A percentile compares a stretch with the other conserved stretches of the same genome.
phyloP scores from a whole-genome alignment of 2,888 invertebrate species.

The Acrobasis repandana region DNA sequence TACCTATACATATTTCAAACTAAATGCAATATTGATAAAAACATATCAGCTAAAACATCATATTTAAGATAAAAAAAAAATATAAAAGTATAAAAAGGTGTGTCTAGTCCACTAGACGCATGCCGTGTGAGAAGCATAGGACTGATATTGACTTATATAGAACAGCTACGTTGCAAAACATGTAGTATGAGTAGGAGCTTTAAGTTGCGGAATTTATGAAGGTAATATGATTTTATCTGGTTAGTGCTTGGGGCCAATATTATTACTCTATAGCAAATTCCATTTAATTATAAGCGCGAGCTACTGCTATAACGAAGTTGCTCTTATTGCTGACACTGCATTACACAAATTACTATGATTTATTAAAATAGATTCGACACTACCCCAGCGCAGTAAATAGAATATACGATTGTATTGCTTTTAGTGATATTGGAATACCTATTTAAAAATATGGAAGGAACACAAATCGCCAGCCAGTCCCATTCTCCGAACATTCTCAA shows the following conservation, averaged over 20 bases:
- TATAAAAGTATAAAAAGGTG: slow-evolving; percentile 15
- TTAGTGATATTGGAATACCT: too few species aligned
- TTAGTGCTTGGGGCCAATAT: too few species aligned
- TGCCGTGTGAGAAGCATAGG: not conserved
- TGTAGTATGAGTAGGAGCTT: too few species aligned
- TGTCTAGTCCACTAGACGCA: slow-evolving; percentile 12
- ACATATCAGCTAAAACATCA: slow-evolving; percentile 1
- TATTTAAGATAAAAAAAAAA: slow-evolving; percentile 7
- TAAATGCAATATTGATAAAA: slow-evolving; percentile 17
- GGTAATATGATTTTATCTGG: too few species aligned
- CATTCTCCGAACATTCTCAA: slow-evolving; percentile 28
- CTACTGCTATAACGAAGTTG: slow-evolving; percentile 19
- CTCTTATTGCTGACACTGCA: slow-evolving; percentile 29
- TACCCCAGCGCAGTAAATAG: too few species aligned
- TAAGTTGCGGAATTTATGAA: too few species aligned
- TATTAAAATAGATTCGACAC: too few species aligned
- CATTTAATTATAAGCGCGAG: not conserved
- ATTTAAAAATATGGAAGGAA: not conserved
- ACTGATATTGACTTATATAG: not conserved
- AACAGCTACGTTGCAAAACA: not conserved
- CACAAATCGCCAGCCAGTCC: not conserved
- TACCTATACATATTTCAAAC: slow-evolving; percentile 3
- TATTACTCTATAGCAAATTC: too few species aligned
- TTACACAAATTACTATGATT: not conserved
- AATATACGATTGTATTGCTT: too few species aligned